Percentiles rank a stretch among this genome's conserved stretches.
These are phyloP conservation scores for Notamacropus eugenii DNA, from an alignment of 2,797 vertebrate species.

Conservation along the genomic window DNA sequence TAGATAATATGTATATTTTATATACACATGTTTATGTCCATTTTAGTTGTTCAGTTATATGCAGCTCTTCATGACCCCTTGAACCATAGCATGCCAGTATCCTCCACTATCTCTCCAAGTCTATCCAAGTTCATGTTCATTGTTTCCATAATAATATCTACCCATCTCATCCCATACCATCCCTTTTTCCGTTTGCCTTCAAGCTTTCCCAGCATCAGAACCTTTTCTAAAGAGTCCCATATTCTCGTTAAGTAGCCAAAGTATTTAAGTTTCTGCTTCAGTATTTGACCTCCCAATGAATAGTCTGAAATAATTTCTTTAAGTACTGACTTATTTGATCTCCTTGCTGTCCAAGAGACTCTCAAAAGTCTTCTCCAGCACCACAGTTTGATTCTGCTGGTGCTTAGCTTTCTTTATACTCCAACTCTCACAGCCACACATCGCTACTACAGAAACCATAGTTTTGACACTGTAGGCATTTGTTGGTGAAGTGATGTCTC, in stretches of 20 bases:
- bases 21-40: background rate
- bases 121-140: background rate
- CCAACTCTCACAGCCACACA: background rate
- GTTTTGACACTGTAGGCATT: background rate
- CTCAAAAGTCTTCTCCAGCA: background rate
- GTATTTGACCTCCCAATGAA: background rate
- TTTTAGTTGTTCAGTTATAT: background rate
- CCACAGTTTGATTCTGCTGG: background rate
- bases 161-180: background rate
- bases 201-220: background rate
- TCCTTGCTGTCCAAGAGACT: background rate
- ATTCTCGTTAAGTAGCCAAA: background rate
- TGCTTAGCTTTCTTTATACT: background rate
- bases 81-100: background rate
- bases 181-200: background rate
- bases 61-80: background rate
- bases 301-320: background rate
- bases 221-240: background rate
- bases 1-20: background rate
- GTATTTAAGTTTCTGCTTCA: background rate
- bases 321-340: background rate
- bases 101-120: background rate
- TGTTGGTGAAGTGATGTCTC: background rate
- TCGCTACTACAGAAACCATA: background rate
- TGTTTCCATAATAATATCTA: background rate